Evolutionary conservation across 2,113 vertebrate species (phyloP).

Genomic region (Chionomys nivalis): DNA sequence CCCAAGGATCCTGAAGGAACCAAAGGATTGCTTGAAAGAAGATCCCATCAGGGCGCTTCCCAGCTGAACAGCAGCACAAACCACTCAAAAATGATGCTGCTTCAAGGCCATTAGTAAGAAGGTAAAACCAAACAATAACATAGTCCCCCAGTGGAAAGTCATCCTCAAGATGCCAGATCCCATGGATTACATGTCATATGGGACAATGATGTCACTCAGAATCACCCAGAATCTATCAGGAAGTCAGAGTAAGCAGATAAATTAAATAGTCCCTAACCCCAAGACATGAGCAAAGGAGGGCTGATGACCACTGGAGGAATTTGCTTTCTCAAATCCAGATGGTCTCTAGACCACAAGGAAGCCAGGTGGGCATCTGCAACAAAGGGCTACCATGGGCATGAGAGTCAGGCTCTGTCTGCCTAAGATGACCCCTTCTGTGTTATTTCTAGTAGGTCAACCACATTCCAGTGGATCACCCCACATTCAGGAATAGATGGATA

Average conservation of each 20-base stretch:
- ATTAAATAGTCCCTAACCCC: background rate
- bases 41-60: background rate
- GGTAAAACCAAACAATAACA: background rate
- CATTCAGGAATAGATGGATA: background rate
- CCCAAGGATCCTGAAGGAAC: background rate
- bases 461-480: background rate
- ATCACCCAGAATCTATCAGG: background rate
- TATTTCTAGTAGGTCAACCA: background rate
- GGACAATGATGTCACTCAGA: background rate
- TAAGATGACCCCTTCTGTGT: background rate
- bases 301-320: background rate
- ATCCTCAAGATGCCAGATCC: background rate
- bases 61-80: background rate
- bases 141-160: fast-evolving
- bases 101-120: background rate
- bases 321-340: background rate
- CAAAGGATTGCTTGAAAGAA: background rate
- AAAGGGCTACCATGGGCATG: fast-evolving
- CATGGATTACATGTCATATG: fast-evolving
- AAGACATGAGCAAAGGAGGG: background rate
- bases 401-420: background rate
- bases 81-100: background rate
- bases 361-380: background rate
- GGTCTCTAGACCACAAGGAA: fast-evolving
- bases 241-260: background rate